These are phyloP conservation scores for Galeopsomyia nigrocyanea DNA, from an alignment of 2,888 invertebrate genomes.

Conservation along the genomic window DNA sequence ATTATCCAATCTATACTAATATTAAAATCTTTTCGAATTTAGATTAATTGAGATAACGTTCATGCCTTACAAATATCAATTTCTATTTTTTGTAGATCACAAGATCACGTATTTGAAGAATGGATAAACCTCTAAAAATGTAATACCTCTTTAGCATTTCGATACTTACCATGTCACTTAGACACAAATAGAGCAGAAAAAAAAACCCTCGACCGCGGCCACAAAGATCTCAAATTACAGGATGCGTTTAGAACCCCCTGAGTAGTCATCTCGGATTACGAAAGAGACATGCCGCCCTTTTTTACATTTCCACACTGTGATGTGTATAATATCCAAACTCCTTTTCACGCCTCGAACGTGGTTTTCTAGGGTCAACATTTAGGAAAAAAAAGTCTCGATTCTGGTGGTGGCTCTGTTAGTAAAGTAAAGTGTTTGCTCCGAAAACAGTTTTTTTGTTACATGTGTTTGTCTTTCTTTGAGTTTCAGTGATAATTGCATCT, in stretches of 20 bases:
- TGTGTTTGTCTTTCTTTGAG: not conserved
- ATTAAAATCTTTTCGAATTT: too few species aligned
- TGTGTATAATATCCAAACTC: not conserved
- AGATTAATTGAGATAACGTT: too few species aligned
- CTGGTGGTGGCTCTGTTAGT: not conserved
- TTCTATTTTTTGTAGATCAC: too few species aligned
- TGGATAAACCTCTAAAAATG: too few species aligned
- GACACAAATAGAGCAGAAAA: not conserved
- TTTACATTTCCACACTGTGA: conserved; percentile 3
- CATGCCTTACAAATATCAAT: too few species aligned
- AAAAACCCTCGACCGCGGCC: conserved; percentile 16
- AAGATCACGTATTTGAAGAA: too few species aligned
- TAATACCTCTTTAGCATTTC: too few species aligned
- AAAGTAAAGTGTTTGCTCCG: conserved; percentile 2
- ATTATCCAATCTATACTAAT: too few species aligned
- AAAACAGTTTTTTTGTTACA: conserved; percentile 3
- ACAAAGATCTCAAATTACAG: conserved; percentile 40
- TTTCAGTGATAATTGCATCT: too few species aligned
- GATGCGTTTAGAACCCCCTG: conserved; percentile 39
- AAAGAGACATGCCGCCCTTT: conserved; percentile 38
- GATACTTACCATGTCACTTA: too few species aligned
- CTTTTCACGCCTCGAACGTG: conserved; percentile 38
- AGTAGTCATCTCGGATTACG: conserved; percentile 45
- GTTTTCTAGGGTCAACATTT: conserved; percentile 22
- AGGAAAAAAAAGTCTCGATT: conserved; percentile 28